A percentile compares a stretch with the other conserved stretches of the same genome.
Conservation (phyloP, 2,113 vertebrate genomes). For the Rhombomys opimus region DNA sequence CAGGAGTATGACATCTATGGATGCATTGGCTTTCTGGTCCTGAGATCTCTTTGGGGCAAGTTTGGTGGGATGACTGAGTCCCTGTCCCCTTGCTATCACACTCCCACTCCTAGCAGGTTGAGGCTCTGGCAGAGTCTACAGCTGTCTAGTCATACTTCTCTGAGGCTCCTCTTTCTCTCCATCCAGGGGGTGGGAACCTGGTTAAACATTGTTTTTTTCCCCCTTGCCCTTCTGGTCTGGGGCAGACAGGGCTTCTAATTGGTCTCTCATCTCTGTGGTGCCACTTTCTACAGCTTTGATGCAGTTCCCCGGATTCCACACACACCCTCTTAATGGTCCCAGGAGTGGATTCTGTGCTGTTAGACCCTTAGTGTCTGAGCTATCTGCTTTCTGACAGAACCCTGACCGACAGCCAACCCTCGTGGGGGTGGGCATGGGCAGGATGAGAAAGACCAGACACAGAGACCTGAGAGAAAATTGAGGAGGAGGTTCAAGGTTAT, state of each 20-base stretch:
- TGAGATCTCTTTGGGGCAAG: background rate
- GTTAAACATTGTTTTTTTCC: fast-evolving
- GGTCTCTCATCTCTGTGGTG: background rate
- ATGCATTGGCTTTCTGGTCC: background rate
- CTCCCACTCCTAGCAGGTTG: background rate
- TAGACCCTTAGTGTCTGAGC: background rate
- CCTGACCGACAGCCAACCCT: background rate
- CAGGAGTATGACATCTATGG: background rate
- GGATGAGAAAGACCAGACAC: background rate
- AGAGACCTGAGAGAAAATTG: background rate
- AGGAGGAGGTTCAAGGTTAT: background rate
- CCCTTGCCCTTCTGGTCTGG: background rate
- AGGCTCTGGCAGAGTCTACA: background rate
- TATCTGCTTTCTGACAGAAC: background rate
- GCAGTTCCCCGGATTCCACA: background rate
- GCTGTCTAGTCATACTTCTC: background rate
- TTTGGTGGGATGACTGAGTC: background rate
- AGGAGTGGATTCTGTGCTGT: background rate
- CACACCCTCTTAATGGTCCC: background rate
- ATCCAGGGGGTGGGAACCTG: background rate
- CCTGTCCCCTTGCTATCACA: background rate
- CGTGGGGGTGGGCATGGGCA: background rate
- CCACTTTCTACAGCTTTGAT: background rate
- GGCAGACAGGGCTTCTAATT: background rate
- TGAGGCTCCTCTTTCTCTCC: background rate